Base-by-base conservation (phyloP, 2,113 vertebrate species). In the Piaya cayana region DNA sequence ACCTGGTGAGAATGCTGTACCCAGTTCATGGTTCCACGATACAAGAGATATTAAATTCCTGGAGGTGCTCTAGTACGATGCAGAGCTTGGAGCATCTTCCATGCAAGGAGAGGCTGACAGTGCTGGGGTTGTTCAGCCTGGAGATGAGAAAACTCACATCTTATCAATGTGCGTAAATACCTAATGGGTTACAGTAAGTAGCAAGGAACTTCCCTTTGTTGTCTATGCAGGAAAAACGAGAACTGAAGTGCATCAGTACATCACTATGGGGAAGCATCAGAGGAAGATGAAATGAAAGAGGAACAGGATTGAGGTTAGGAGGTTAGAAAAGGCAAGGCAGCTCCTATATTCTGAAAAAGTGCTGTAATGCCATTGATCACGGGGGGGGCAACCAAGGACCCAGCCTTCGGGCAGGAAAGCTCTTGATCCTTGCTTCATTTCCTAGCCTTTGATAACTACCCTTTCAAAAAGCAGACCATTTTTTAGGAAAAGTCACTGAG, bases 151-250 rank as follows among this genome's bases (percentile, higher is more conserved):
- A 37, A 22, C 17, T 62, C 23, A 34, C 21, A n/a, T n/a, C 55
- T 69, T n/a, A 37, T 12, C 49, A 69, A 8, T 59, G 20, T 70
- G 8, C 70, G 37, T 39, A 71, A 70, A 32, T 65, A 81, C 12
- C 9, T 37, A 13, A 32, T n/a, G 39, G 39, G 39, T 39, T 39
- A 39, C 39, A 39, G 39, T 12, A 11, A 39, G 39, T 39, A 39
- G 17, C 5, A 30, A 22, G 26, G 15, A 70, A 47, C 18, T 63
- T 47, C 12, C 17, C 20, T 29, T 13, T 49, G 26, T 5, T 25
- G 22, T 8, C 10, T 16, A 6, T 0, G 1, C 30, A n/a, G 1
- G 3, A 16, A 29, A 59, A 23, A 9, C 2, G 9, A n/a, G 19
- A 76, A 14, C 8, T 3, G 22, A 59, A 6, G 6, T 13, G 45